phyloP scores from a whole-genome alignment of 2,888 invertebrate species.

The Scrobipalpa costella region DNA sequence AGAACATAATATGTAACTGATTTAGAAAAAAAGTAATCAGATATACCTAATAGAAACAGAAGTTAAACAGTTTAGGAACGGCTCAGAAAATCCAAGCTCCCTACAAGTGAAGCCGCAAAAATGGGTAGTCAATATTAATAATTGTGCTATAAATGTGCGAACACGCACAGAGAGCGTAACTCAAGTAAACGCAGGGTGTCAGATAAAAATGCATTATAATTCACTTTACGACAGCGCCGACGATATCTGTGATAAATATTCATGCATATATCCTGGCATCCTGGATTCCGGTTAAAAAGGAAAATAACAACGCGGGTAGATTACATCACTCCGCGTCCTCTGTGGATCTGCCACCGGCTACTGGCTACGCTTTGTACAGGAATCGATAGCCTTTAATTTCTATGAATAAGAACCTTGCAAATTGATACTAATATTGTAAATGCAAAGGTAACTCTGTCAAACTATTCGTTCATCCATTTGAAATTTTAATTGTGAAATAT shows the following conservation, averaged over 20 bases:
- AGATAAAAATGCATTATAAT: slow-evolving; percentile 76
- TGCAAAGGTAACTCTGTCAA: no score
- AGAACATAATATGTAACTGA: no score
- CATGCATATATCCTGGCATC: slow-evolving; percentile 73
- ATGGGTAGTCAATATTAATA: not conserved
- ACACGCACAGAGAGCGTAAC: slow-evolving; percentile 10
- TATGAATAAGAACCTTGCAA: no score
- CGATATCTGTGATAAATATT: slow-evolving; percentile 73
- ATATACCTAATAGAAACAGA: no score
- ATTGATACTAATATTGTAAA: no score
- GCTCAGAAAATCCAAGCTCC: no score
- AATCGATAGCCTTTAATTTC: no score
- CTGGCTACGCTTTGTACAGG: not conserved
- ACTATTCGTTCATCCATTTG: no score
- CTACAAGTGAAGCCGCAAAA: no score
- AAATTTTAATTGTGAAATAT: no score
- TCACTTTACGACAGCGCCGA: slow-evolving; percentile 67
- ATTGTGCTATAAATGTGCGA: not conserved
- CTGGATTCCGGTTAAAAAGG: slow-evolving; percentile 78
- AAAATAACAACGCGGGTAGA: slow-evolving; percentile 71
- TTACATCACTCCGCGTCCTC: slow-evolving; percentile 49
- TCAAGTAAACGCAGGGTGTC: slow-evolving; percentile 42
- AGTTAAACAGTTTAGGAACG: no score
- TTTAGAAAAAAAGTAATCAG: no score
- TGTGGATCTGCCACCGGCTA: slow-evolving; percentile 20